These are phyloP conservation scores for Syngnathus typhle DNA, from an alignment of 2,113 vertebrate genomes.

Conservation along the genomic window DNA sequence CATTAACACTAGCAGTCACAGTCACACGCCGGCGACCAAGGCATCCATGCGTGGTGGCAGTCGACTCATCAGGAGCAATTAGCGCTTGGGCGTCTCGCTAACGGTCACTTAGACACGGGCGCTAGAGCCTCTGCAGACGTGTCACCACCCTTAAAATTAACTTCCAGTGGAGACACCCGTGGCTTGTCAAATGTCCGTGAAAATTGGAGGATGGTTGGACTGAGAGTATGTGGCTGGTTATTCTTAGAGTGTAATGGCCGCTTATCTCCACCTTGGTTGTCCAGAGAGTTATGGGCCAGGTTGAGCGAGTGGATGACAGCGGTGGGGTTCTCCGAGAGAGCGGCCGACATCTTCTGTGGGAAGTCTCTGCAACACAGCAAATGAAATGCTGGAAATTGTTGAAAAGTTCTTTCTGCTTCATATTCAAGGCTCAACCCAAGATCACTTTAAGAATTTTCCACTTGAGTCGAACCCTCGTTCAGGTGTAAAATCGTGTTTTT, in stretches of 20 bases:
- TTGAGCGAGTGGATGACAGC: slow-evolving; percentile 83
- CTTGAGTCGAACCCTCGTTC: background rate
- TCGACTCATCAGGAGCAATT: slow-evolving; percentile 2
- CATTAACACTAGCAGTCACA: slow-evolving; percentile 1
- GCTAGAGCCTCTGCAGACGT: background rate
- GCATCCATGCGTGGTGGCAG: background rate
- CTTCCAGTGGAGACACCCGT: background rate
- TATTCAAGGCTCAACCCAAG: background rate
- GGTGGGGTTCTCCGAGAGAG: slow-evolving; percentile 82
- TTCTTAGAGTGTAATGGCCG: background rate
- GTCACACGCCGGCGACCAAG: background rate
- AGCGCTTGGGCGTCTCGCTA: background rate
- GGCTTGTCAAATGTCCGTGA: background rate
- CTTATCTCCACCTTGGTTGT: slow-evolving; percentile 79
- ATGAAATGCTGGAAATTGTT: too few species aligned
- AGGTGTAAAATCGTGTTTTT: background rate
- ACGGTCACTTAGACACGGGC: slow-evolving; percentile 3
- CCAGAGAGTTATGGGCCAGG: slow-evolving; percentile 85
- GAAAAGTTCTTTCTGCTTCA: background rate
- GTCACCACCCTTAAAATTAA: background rate
- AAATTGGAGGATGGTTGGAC: background rate
- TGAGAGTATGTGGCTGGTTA: background rate
- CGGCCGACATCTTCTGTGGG: slow-evolving; percentile 82
- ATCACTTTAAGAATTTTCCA: background rate
- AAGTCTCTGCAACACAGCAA: slow-evolving; percentile 73